Evolutionary conservation across 2,113 vertebrate species (phyloP), one percentile per base, ranked within the genome.

Genomic region (Etia nguti): DNA sequence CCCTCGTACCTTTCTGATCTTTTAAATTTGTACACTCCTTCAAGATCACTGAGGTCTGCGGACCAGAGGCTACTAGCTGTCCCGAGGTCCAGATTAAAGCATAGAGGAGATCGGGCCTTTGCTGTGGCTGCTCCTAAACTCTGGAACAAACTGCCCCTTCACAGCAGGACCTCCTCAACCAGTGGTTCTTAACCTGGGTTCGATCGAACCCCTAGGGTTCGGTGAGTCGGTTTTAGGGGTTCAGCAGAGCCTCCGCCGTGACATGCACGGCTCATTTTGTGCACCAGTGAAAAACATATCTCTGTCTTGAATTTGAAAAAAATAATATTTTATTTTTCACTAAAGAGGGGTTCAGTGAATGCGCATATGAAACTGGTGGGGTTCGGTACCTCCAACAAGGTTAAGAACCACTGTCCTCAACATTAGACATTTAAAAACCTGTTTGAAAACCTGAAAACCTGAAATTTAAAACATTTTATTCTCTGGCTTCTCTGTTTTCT

Each of bases 11-110:
- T 65, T 60, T 62, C 59, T 36, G 59, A 36, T n/a, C 31, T 36
- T 65, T 65, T 8, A 65, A 65, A 65, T 34, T 65, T n/a, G n/a
- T 36, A n/a, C 60, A n/a, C 59, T 62, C 59, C 59, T 62, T 65
- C 31, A n/a, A 36, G 31, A 20, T 36, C 60, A 0, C 60, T 2
- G 60, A 65, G 60, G 31, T 65, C 60, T 65, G 60, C 2, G 1
- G 60, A 36, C 31, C 31, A 65, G 60, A 65, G 12, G 60, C 31
- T 65, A 18, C 60, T 36, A n/a, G 60, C 60, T 65, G 18, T 65
- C 60, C 2, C n/a, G 4, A n/a, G 18, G 31, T 65, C 60, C 60
- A 65, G 31, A 65, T 65, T 65, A 36, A n/a, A 65, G 60, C 31
- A 7, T n/a, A 36, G 60, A n/a, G 31, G 31, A 65, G 60, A n/a